Percentiles rank a stretch among this genome's conserved stretches.
Evolutionary conservation across 2,888 invertebrate genomes (phyloP).

Genomic region (Drepana falcataria): DNA sequence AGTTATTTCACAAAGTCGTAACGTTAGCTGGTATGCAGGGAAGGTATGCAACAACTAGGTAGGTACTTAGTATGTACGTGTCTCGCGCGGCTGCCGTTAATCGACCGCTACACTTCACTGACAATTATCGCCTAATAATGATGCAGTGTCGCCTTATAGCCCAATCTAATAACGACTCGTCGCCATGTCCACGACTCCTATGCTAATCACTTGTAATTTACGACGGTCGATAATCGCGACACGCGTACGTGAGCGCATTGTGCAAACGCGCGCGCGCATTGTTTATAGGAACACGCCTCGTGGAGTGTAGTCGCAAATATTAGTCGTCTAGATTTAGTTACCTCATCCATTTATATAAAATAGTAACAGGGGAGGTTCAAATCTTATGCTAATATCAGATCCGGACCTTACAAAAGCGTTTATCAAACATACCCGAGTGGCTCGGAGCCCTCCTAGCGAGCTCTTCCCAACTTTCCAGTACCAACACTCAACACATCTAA

Average conservation of each 20-base stretch:
- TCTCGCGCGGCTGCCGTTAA: conserved; percentile 60
- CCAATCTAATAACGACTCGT: conserved; percentile 66
- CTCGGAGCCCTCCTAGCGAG: conserved; percentile 39
- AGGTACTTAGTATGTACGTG: conserved; percentile 50
- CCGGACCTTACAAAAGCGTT: conserved; percentile 23
- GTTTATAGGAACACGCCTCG: conserved; percentile 23
- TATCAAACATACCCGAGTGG: conserved; percentile 33
- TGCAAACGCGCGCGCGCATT: conserved; percentile 46
- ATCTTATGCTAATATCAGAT: conserved; percentile 23
- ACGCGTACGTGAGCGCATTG: conserved; percentile 71
- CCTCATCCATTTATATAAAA: conserved; percentile 12
- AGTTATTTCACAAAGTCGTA: conserved; percentile 6
- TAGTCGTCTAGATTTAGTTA: no score
- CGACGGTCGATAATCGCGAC: conserved; percentile 73
- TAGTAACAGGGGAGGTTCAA: not conserved
- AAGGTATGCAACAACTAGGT: conserved; percentile 27
- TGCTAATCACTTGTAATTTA: conserved; percentile 74
- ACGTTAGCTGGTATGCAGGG: conserved; percentile 30
- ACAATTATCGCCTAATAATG: conserved; percentile 74
- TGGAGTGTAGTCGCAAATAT: conserved; percentile 12
- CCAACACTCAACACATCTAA: conserved; percentile 49
- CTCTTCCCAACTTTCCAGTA: conserved; percentile 35
- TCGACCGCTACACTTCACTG: conserved; percentile 66
- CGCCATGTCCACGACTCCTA: conserved; percentile 66
- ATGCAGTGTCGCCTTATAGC: conserved; percentile 56